phyloP scores from a whole-genome alignment of 2,888 invertebrate species.

The Noctua pronuba region DNA sequence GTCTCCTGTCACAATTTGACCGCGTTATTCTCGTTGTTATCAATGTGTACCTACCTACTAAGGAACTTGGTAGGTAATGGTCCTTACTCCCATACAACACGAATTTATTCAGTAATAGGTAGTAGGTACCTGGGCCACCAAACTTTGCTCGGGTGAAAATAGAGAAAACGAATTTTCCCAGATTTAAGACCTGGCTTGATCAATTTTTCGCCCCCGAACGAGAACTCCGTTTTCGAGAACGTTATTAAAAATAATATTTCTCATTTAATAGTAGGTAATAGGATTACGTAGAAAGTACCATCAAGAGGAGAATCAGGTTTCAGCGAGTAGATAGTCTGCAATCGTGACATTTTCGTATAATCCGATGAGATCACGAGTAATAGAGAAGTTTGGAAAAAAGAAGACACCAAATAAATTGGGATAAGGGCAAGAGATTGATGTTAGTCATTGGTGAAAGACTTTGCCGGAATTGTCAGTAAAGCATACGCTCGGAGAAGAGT shows the following conservation, averaged over 20 bases:
- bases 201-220: too few relatives aligned
- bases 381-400: background rate
- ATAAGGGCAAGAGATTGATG: background rate
- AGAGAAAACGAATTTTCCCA: too few relatives aligned
- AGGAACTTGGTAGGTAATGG: background rate
- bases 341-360: background rate
- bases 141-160: too few relatives aligned
- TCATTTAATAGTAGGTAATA: too few relatives aligned
- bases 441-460: background rate
- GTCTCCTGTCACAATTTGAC: slow-evolving; percentile 29
- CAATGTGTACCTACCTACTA: slow-evolving; percentile 1
- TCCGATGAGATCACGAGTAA: background rate
- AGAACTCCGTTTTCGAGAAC: too few relatives aligned
- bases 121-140: too few relatives aligned
- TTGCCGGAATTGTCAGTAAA: background rate
- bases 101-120: background rate
- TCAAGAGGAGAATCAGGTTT: background rate
- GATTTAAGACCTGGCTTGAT: too few relatives aligned
- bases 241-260: too few relatives aligned
- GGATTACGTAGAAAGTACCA: background rate
- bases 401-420: background rate
- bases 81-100: background rate
- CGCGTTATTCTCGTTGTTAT: slow-evolving; percentile 7
- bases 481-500: background rate
- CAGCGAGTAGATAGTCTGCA: background rate